Evolutionary conservation across 2,797 vertebrate genomes (phyloP), one percentile per base, ranked within the genome.

Genomic region (Sebastes iracundus): DNA sequence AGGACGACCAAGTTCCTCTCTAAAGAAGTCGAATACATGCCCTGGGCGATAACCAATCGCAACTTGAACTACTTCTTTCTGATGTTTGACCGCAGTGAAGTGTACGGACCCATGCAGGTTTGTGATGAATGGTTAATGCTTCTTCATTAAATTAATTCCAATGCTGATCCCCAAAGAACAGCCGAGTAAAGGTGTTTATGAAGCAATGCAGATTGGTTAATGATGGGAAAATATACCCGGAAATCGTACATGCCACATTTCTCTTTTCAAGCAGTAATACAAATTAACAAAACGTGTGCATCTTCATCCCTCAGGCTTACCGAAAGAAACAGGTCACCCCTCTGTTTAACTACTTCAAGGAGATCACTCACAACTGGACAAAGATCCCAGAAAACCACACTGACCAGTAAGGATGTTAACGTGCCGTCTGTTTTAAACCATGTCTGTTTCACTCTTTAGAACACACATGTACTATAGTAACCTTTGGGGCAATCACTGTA

Each of bases 11-110:
- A 56, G 76, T 99, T 97, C 92, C 95, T 99, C 66, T 0, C 1
- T 0, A 0, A 0, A 0, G 98, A 99, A 83, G 72, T 0, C 0
- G 95, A 93, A 0, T 99, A 97, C 93, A 95, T 99, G 86, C 98
- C 98, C 11, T 99, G 98, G 98, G 4, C 95, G 80, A 94, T 96
- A 0, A 95, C 96, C 0, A 75, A 93, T 11, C 84, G 10, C 66
- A 97, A 94, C 91, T 86, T 99, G 20, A 63, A 64, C 38, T 97
- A 97, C 88, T 96, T 97, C 83, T 84, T 80, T 83, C 94, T 95
- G 74, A 97, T 99, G 97, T 97, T 99, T 3, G 97, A 98, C 83
- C 97, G 97, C 82, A 95, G 91, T 0, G 96, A 97, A n/a, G 96
- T 98, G 76, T 97, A 97, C 0, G 97, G 97, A 25, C 87, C 91